Conservation (phyloP, 2,797 vertebrate genomes). For the Sternarchorhynchus goeldii region DNA sequence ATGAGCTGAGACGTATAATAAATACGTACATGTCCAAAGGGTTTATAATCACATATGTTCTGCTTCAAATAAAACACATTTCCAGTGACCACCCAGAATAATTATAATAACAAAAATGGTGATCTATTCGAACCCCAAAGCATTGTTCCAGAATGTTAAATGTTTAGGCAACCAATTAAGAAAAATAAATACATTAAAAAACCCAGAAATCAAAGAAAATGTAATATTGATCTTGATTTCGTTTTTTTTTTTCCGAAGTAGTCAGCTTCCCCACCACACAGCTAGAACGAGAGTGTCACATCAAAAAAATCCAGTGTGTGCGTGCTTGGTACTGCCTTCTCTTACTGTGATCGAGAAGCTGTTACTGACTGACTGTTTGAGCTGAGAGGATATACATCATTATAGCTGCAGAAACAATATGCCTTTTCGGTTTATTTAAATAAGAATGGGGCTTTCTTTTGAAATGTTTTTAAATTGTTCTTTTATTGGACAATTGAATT, state of each 20-base stretch:
- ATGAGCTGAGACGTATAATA: no score
- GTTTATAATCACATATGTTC: constrained; percentile 7
- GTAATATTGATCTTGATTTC: not conserved
- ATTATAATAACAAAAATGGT: not conserved
- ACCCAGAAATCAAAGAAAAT: not conserved
- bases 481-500: constrained; percentile 44
- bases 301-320: constrained; percentile 33
- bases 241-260: not conserved
- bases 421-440: constrained; percentile 46
- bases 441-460: constrained; percentile 42
- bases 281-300: constrained; percentile 12
- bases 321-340: not conserved
- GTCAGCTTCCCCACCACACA: not conserved
- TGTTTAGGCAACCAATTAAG: not conserved
- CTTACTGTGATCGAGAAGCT: constrained; percentile 45
- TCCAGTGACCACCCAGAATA: not conserved
- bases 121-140: not conserved
- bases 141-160: not conserved
- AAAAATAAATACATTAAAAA: not conserved
- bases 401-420: constrained; percentile 35
- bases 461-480: constrained; percentile 29
- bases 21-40: not conserved
- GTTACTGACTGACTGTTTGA: constrained; percentile 53
- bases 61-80: not conserved
- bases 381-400: constrained; percentile 54